Evolutionary conservation across 2,113 vertebrate genomes (phyloP).

Genomic region (Fregetta grallaria): DNA sequence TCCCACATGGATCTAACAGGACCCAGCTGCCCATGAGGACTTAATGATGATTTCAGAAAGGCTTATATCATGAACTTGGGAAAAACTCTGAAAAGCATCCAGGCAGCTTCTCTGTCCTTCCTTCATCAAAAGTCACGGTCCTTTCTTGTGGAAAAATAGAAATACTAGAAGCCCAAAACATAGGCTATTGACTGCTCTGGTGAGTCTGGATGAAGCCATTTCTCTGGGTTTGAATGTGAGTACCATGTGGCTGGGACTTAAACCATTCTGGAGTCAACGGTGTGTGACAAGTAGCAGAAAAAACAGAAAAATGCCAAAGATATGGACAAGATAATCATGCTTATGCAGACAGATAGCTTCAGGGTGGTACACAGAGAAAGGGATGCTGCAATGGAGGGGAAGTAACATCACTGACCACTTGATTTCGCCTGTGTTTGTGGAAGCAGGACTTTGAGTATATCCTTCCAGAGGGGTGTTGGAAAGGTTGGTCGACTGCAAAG

Average conservation of each 20-base stretch:
- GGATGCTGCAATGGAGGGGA: not conserved
- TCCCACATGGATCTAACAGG: not conserved
- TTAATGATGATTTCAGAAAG: not conserved
- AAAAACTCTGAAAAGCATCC: not conserved
- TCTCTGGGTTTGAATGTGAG: not conserved
- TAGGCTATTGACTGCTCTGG: not conserved
- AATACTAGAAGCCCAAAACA: not conserved
- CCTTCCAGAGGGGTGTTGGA: not conserved
- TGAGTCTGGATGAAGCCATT: not conserved
- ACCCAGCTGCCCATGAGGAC: not conserved
- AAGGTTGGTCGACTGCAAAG: not conserved
- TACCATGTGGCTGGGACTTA: not conserved
- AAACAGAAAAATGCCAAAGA: not conserved
- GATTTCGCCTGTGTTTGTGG: not conserved
- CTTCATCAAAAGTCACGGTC: not conserved
- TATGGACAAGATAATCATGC: accelerated
- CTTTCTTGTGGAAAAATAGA: not conserved
- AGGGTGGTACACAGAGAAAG: not conserved
- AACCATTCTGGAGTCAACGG: not conserved
- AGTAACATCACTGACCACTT: not conserved
- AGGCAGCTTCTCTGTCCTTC: not conserved
- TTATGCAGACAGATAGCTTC: not conserved
- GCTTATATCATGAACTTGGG: not conserved
- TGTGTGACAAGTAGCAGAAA: not conserved
- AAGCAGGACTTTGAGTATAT: not conserved